phyloP scores from a whole-genome alignment of 2,888 invertebrate genomes.

The Luffia ferchaultella region DNA sequence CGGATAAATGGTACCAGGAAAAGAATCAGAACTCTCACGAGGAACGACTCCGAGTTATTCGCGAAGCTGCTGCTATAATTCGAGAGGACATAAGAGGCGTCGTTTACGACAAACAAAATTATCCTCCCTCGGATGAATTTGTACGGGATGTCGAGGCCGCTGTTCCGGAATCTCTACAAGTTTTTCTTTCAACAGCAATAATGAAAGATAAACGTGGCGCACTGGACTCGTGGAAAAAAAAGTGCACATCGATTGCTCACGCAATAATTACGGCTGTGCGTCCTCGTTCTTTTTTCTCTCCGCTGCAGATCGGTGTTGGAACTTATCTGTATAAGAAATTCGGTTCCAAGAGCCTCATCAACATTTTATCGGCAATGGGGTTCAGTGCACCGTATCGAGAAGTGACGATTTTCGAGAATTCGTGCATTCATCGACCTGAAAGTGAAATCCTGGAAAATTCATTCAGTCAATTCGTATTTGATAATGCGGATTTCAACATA shows the following conservation, averaged over 20 bases:
- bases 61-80: neutral
- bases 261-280: neutral
- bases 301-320: neutral
- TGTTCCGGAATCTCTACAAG: neutral
- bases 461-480: neutral
- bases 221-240: neutral
- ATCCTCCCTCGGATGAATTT: neutral
- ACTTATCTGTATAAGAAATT: neutral
- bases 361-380: neutral
- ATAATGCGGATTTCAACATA: neutral
- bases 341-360: neutral
- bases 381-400: neutral
- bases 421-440: neutral
- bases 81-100: neutral
- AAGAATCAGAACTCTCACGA: neutral
- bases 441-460: neutral
- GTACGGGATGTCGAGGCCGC: neutral
- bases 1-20: too few species aligned
- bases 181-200: neutral
- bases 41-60: neutral
- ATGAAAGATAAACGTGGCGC: neutral
- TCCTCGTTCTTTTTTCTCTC: neutral
- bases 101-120: neutral
- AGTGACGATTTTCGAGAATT: neutral
- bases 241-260: neutral